A percentile compares a stretch with the other conserved stretches of the same genome.
These are phyloP conservation scores for Masticophis lateralis DNA, from an alignment of 2,797 vertebrate species.

Conservation along the genomic window DNA sequence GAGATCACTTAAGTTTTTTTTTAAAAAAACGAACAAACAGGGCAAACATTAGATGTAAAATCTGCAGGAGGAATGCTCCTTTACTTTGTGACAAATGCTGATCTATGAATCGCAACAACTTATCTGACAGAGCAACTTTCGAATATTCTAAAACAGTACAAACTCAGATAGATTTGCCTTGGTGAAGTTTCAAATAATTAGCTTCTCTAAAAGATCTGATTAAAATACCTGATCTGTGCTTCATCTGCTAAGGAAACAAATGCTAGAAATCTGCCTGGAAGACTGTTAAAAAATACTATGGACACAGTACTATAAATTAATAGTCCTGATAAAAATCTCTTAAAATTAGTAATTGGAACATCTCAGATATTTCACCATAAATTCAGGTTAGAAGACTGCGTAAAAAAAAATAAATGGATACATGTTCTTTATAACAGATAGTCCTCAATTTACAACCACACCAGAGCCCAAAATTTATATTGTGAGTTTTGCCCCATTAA, in stretches of 20 bases:
- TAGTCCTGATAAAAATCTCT: not conserved
- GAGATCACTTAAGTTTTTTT: not conserved
- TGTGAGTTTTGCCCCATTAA: not conserved
- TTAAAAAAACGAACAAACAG: not conserved
- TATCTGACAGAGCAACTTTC: not conserved
- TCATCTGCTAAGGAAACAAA: not conserved
- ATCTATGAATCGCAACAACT: not conserved
- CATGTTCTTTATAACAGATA: not conserved
- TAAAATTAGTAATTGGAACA: not conserved
- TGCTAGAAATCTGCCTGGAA: not conserved
- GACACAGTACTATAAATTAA: not conserved
- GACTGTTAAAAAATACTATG: not conserved
- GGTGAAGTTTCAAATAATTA: not conserved
- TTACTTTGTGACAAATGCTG: not conserved
- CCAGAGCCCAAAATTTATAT: not conserved
- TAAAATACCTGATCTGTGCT: slow-evolving; percentile 18
- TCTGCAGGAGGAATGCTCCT: not conserved
- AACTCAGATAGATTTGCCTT: slow-evolving; percentile 23
- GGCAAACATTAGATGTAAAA: not conserved
- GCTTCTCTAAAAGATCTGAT: slow-evolving; percentile 24
- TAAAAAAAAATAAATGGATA: not conserved
- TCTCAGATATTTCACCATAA: not conserved
- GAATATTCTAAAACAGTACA: slow-evolving; percentile 22
- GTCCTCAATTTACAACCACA: not conserved
- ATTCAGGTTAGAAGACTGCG: not conserved